phyloP scores from a whole-genome alignment of 2,113 vertebrate species.

The Bos taurus region DNA sequence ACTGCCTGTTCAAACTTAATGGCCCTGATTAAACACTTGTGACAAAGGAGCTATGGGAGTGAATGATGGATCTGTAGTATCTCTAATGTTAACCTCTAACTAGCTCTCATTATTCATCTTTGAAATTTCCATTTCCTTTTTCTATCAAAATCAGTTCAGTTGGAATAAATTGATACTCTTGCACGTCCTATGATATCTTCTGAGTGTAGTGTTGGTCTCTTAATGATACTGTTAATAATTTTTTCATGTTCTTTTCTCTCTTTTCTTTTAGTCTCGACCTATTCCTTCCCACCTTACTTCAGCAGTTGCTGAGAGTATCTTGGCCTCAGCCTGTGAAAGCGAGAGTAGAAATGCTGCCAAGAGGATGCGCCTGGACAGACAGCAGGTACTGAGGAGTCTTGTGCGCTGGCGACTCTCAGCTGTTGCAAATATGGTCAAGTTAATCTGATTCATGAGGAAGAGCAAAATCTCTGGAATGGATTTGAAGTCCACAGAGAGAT shows the following conservation, averaged over 20 bases:
- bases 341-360: constrained; percentile 90
- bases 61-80: constrained; percentile 66
- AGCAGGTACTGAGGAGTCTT: constrained; percentile 81
- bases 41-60: constrained; percentile 60
- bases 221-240: constrained; percentile 75
- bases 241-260: constrained; percentile 68
- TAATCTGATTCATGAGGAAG: constrained; percentile 33
- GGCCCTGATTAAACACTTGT: constrained; percentile 62
- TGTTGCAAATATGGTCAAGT: background rate
- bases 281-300: constrained; percentile 91
- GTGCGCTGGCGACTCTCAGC: background rate
- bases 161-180: constrained; percentile 70
- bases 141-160: constrained; percentile 78
- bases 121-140: constrained; percentile 81
- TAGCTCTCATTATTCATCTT: constrained; percentile 82
- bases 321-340: constrained; percentile 89
- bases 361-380: constrained; percentile 88
- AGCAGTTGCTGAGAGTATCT: constrained; percentile 90
- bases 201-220: constrained; percentile 18
- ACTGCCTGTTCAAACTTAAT: constrained; percentile 71
- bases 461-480: background rate
- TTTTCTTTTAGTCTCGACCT: constrained; percentile 85
- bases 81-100: constrained; percentile 76
- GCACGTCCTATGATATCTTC: constrained; percentile 55
- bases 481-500: background rate